Evolutionary conservation across 2,113 vertebrate species (phyloP).

Genomic region (Pomatostomus ruficeps): DNA sequence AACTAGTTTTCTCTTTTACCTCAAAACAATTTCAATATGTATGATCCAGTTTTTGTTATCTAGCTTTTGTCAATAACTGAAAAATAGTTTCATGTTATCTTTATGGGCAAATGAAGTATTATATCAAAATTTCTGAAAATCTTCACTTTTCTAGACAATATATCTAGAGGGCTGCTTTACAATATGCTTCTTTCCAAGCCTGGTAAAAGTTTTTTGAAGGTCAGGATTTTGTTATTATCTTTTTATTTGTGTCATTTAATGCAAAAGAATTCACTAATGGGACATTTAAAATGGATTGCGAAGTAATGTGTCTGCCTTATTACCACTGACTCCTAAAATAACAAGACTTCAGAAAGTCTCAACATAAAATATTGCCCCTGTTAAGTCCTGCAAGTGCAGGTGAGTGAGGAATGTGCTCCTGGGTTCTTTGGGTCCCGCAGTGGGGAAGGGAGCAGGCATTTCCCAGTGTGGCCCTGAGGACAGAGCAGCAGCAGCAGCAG

Average conservation of each 20-base stretch:
- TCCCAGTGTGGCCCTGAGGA: neutral
- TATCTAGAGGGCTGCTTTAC: neutral
- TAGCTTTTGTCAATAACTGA: neutral
- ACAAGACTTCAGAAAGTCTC: neutral
- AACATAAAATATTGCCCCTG: rapidly evolving
- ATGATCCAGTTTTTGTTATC: neutral
- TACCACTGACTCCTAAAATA: neutral
- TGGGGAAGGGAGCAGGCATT: neutral
- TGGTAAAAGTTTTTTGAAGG: neutral
- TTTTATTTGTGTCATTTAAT: neutral
- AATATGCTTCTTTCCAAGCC: neutral
- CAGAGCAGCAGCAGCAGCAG: neutral
- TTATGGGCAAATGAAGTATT: neutral
- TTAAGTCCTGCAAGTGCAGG: neutral
- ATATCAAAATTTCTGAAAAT: neutral
- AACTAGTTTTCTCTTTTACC: neutral
- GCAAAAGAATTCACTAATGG: neutral
- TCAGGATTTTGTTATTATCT: neutral
- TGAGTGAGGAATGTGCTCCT: neutral
- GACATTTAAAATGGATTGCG: neutral
- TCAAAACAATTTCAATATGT: neutral
- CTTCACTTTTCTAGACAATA: neutral
- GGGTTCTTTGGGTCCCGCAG: neutral
- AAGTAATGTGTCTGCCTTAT: neutral
- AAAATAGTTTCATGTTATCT: neutral